phyloP scores from a whole-genome alignment of 2,888 invertebrate genomes.

The Euplagia quadripunctaria region DNA sequence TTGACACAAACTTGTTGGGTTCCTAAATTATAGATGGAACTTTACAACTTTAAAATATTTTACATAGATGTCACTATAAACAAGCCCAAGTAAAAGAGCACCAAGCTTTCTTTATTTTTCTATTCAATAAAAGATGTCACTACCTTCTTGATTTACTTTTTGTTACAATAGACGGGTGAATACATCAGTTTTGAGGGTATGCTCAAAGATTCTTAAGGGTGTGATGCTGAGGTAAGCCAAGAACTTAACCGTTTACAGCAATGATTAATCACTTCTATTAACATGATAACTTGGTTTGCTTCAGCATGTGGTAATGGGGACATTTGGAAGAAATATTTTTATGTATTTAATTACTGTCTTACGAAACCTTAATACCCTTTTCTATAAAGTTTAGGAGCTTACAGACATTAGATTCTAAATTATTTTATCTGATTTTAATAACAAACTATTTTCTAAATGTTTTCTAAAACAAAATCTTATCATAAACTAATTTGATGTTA shows the following conservation, averaged over 20 bases:
- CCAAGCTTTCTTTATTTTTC: neutral
- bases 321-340: neutral
- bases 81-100: neutral
- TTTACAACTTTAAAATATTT: neutral
- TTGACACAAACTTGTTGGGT: neutral
- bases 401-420: neutral
- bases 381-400: neutral
- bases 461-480: too few species aligned
- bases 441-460: neutral
- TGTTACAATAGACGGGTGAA: conserved; percentile 62
- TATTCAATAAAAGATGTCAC: conserved; percentile 24
- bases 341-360: neutral
- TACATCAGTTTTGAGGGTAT: conserved; percentile 66
- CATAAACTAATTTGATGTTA: too few species aligned
- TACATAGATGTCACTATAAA: conserved; percentile 13
- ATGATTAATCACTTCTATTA: conserved; percentile 15
- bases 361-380: neutral
- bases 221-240: conserved; percentile 73
- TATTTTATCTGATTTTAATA: neutral
- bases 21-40: neutral
- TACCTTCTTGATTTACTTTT: conserved; percentile 9
- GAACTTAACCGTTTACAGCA: conserved; percentile 25
- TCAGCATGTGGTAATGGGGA: conserved; percentile 17
- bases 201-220: conserved; percentile 70
- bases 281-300: conserved; percentile 59